Base-by-base conservation (phyloP, 2,888 invertebrate species). In the Nematopogon swammerdamellus region DNA sequence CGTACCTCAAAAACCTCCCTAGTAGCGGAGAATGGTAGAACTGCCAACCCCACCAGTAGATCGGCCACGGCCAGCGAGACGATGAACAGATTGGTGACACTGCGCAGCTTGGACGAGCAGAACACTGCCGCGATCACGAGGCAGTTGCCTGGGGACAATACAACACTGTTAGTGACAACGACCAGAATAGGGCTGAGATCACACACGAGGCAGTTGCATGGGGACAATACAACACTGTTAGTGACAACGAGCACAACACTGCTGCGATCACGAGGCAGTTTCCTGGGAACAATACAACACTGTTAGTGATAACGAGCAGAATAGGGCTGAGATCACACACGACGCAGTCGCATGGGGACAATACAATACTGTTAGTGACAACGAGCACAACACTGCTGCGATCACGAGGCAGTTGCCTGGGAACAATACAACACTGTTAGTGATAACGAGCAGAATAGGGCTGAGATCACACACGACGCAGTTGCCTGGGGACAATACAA, bases 11-110 rank as follows among this genome's bases (percentile, higher is more conserved):
- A 92, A 8, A 95, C 94, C 72, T 97, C 95, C 82, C 95, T 91
- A 18, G 95, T 92, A 49, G 97, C 92, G 19, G 96, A 95, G 76
- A 97, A 97, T 1, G 97, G 97, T 60, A 98, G 83, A 47, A 98
- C 97, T 18, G 95, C 91, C 5, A 97, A 80, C 1, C 97, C 97
- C n/a, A 98, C 95, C 64, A 96, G 82, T 53, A 98, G 82, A 76
- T 98, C 98, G 45, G 97, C 97, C 18, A 95, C 92, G 0, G 97
- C 97, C 63, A 98, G 82, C 46, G 96, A 97, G 54, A 97, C 95
- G 67, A 98, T 97, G 82, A 98, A 96, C 64, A 95, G 86, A 72
- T 98, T 97, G 54, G 97, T 97, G 59, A 97, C 96, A 57, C 94
- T 95, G 57, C 97, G 85, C 57, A 98, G 83, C 72, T 96, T 96